Conservation (phyloP, 2,888 invertebrate species). For the Subacronicta megacephala region DNA sequence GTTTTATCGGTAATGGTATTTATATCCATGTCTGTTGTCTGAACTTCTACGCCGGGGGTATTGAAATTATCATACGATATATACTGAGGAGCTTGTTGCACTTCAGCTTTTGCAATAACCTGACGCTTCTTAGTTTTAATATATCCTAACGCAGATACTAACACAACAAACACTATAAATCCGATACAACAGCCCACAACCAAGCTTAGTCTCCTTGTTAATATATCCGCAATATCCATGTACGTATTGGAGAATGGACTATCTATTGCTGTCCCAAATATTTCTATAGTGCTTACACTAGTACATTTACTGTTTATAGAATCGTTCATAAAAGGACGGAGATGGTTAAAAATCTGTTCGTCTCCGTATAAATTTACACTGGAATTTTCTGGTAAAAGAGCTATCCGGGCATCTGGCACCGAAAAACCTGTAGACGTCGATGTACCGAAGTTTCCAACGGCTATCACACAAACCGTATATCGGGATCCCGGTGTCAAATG, state of each 20-base stretch:
- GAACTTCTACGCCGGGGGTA: conserved; percentile 77
- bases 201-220: conserved; percentile 94
- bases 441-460: conserved; percentile 92
- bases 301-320: conserved; percentile 94
- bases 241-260: conserved; percentile 91
- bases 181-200: conserved; percentile 96
- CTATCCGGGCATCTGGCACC: conserved; percentile 87
- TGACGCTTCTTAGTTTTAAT: conserved; percentile 96
- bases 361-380: conserved; percentile 87
- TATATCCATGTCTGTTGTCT: conserved; percentile 84
- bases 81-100: conserved; percentile 93
- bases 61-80: conserved; percentile 92
- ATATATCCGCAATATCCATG: conserved; percentile 92
- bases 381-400: conserved; percentile 77
- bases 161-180: conserved; percentile 94
- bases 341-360: conserved; percentile 87
- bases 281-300: conserved; percentile 93
- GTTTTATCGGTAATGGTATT: conserved; percentile 84
- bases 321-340: conserved; percentile 88
- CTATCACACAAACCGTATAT: conserved; percentile 96
- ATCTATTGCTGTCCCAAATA: conserved; percentile 91
- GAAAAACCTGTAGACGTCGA: conserved; percentile 79
- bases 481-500: conserved; percentile 94
- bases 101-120: conserved; percentile 92
- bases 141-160: conserved; percentile 95